Percentiles rank a stretch among this genome's conserved stretches.
phyloP scores from a whole-genome alignment of 2,113 vertebrate species.

The Halcyon senegalensis region DNA sequence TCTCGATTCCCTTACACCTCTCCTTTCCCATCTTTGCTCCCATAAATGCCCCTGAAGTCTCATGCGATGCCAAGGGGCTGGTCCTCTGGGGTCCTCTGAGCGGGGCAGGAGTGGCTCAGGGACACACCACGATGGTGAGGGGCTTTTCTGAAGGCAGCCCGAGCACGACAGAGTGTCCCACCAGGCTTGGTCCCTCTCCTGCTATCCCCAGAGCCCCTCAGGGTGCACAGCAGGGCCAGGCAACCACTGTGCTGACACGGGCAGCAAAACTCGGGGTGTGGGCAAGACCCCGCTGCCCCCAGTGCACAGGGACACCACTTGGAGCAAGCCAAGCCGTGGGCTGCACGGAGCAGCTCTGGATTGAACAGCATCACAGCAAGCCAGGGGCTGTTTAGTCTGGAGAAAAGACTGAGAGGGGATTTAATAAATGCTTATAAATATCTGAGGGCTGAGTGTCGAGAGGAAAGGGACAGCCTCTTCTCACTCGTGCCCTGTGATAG shows the following conservation, averaged over 20 bases:
- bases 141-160: neutral
- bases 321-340: neutral
- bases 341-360: neutral
- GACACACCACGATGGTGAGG: neutral
- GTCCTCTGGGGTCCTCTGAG: neutral
- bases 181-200: neutral
- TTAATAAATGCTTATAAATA: too few species aligned
- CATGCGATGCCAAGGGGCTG: neutral
- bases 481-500: too few species aligned
- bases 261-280: neutral
- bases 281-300: neutral
- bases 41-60: neutral
- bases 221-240: fast-evolving
- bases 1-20: neutral
- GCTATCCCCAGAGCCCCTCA: neutral
- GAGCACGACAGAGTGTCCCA: neutral
- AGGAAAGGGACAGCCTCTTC: too few species aligned
- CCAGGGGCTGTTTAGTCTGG: too few species aligned
- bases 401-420: too few species aligned
- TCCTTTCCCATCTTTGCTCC: neutral
- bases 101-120: neutral
- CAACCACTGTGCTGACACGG: neutral
- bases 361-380: neutral
- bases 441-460: too few species aligned
- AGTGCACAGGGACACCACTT: fast-evolving